Evolutionary conservation across 2,888 invertebrate species (phyloP), one percentile per base, ranked within the genome.

Genomic region (Hirtodrosophila trivittata): DNA sequence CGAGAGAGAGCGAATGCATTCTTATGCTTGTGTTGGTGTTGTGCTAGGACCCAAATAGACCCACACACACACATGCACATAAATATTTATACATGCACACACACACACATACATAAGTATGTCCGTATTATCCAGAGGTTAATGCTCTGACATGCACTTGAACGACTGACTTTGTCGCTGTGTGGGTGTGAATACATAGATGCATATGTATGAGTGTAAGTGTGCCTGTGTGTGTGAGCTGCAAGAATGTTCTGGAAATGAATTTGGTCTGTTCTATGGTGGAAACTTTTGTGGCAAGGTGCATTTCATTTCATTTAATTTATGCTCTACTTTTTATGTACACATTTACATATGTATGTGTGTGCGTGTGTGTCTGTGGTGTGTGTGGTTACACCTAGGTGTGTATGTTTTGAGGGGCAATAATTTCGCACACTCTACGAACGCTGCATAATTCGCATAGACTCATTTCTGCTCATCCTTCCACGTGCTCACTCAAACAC

Each of bases 91-190:
- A 25, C 13, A 28, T 2, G 26, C n/a, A 26, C 4, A 39, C 14
- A 9, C 49, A 43, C 12, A 4, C 38, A 25, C 28, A 38, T 41
- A 56, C 26, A 45, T 51, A 25, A n/a, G n/a, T 7, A 21, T 37
- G 16, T 49, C 25, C 58, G 32, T 13, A 49, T 28, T 45, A 54
- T 33, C 50, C 50, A 73, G 77, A 75, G 87, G 87, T 87, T 78
- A 87, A 88, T 64, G 87, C 86, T 86, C 89, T 87, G 81, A 75
- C 80, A 80, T 87, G 87, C 87, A 87, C 87, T 87, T 87, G 87
- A 87, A 87, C 87, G 88, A 89, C 88, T 88, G 81, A 88, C 86
- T 84, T 65, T 76, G 72, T 42, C 68, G 67, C 56, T 52, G 25
- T 43, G 45, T 41, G 45, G 47, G 35, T 37, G 69, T 47, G 52